A percentile compares a stretch with the other conserved stretches of the same genome.
phyloP scores from a whole-genome alignment of 2,888 invertebrate species.

The Siphonodentalium dalli region DNA sequence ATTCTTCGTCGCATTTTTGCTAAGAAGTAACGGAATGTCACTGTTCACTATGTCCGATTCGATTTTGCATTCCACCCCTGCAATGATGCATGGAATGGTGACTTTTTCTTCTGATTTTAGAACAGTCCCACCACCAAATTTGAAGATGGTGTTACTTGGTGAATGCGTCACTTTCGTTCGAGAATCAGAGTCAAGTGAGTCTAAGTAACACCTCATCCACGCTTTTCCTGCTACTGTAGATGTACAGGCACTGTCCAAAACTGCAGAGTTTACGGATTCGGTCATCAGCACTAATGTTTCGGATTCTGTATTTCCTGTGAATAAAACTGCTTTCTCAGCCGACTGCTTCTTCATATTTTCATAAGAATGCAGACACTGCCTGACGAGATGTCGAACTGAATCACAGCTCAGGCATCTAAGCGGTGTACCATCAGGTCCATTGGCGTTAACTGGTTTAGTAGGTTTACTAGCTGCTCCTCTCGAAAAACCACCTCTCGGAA shows the following conservation, averaged over 20 bases:
- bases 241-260: slow-evolving; percentile 27
- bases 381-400: slow-evolving; percentile 21
- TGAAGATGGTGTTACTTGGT: slow-evolving; percentile 15
- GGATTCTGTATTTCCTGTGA: slow-evolving; percentile 19
- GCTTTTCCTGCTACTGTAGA: slow-evolving; percentile 24
- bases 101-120: slow-evolving; percentile 17
- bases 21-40: slow-evolving; percentile 23
- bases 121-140: slow-evolving; percentile 25
- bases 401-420: slow-evolving; percentile 20
- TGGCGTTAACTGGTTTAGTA: slow-evolving; percentile 14
- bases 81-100: slow-evolving; percentile 23
- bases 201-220: slow-evolving; percentile 23
- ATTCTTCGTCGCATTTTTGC: slow-evolving; percentile 22
- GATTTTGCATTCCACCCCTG: slow-evolving; percentile 15
- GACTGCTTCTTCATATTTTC: slow-evolving; percentile 13
- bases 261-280: slow-evolving; percentile 24
- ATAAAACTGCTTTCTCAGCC: slow-evolving; percentile 23
- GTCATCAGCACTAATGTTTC: slow-evolving; percentile 13
- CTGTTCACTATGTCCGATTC: slow-evolving; percentile 22
- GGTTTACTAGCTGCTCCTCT: background rate
- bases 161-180: slow-evolving; percentile 7
- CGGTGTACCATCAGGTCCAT: slow-evolving; percentile 21
- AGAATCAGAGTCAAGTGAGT: slow-evolving; percentile 10
- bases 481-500: background rate
- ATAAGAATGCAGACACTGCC: slow-evolving; percentile 24